phyloP scores from a whole-genome alignment of 2,888 invertebrate genomes.

The Biston stratarius region DNA sequence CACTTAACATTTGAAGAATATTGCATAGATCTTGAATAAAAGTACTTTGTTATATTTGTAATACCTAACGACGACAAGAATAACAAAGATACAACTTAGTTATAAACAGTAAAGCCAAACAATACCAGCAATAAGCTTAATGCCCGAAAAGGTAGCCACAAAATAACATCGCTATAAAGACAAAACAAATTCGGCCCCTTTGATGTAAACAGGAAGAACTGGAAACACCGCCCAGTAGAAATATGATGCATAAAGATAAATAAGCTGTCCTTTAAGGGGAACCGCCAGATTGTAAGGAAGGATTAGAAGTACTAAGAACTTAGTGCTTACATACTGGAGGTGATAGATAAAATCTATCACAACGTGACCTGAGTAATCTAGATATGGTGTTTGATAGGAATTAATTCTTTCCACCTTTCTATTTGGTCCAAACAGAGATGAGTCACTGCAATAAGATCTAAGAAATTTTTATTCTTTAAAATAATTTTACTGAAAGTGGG shows the following conservation, averaged over 20 bases:
- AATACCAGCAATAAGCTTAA: constrained; percentile 1
- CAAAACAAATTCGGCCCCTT: constrained; percentile 29
- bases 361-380: constrained; percentile 42
- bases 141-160: constrained; percentile 6
- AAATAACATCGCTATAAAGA: constrained; percentile 1
- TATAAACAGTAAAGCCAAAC: constrained; percentile 1
- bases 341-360: constrained; percentile 38
- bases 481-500: neutral
- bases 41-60: constrained; percentile 18
- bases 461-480: neutral
- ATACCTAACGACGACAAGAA: too few relatives aligned
- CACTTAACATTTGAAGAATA: constrained; percentile 32
- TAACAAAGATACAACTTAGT: neutral
- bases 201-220: constrained; percentile 24
- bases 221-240: constrained; percentile 9
- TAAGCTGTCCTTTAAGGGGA: constrained; percentile 39
- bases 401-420: constrained; percentile 43
- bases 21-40: constrained; percentile 16
- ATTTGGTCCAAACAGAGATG: constrained; percentile 32
- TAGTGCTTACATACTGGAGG: constrained; percentile 29
- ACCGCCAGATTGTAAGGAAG: constrained; percentile 44
- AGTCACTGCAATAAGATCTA: constrained; percentile 12
- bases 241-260: constrained; percentile 29
- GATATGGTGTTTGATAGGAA: constrained; percentile 33
- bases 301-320: constrained; percentile 44